These are phyloP conservation scores for Enchytraeus crypticus DNA, from an alignment of 2,888 invertebrate species.

Conservation along the genomic window DNA sequence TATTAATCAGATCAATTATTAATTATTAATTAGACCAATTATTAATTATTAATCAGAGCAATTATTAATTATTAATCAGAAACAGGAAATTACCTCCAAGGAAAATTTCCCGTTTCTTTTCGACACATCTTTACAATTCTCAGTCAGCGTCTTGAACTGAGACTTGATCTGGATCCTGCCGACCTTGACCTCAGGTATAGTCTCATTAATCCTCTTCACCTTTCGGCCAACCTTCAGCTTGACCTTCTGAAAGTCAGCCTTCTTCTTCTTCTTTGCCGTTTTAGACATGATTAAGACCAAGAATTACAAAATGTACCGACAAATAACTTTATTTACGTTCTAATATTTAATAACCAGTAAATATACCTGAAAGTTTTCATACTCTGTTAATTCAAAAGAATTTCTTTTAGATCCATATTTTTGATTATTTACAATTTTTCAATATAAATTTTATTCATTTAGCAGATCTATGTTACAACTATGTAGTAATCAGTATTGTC, in stretches of 20 bases:
- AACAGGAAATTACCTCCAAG: too few species aligned
- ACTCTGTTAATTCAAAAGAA: neutral
- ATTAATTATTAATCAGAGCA: too few species aligned
- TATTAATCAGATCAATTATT: too few species aligned
- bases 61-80: too few species aligned
- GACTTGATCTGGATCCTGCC: constrained; percentile 5
- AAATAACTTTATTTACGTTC: neutral
- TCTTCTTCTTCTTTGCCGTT: constrained; percentile 6
- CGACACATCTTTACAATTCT: too few species aligned
- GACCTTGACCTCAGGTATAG: constrained; percentile 10
- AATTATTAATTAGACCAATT: too few species aligned
- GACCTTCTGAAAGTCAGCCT: constrained; percentile 7
- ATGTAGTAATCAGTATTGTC: too few species aligned
- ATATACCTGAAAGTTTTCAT: neutral
- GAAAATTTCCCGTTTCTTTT: too few species aligned
- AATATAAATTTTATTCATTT: too few species aligned
- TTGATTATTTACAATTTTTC: neutral
- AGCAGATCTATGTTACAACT: too few species aligned
- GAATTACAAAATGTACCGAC: neutral
- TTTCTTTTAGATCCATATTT: neutral
- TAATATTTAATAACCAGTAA: neutral
- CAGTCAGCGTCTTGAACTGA: constrained; percentile 7
- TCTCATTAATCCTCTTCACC: constrained; percentile 9
- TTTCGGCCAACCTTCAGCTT: constrained; percentile 15
- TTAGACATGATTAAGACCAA: constrained; percentile 2